Conservation (phyloP, 2,113 vertebrate species). For the Cygnus atratus region DNA sequence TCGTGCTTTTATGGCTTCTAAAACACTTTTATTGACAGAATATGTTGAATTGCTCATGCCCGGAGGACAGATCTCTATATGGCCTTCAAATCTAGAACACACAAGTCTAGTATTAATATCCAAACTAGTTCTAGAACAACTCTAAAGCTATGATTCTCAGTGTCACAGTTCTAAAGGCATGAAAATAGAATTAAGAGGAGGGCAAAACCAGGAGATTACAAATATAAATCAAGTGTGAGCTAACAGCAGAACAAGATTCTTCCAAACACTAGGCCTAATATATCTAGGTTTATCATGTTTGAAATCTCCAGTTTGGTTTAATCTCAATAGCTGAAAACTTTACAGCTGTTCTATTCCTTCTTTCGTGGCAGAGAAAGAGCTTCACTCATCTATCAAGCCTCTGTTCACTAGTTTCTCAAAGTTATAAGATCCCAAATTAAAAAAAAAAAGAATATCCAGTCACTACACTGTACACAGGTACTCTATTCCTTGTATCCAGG, state of each 20-base stretch:
- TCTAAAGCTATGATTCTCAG: not conserved
- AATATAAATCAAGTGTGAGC: not conserved
- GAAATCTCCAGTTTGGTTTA: not conserved
- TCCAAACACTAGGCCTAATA: not conserved
- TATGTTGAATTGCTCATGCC: conserved; percentile 92
- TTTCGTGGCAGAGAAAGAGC: not conserved
- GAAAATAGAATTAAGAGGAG: not conserved
- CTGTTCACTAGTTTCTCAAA: not conserved
- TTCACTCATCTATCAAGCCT: not conserved
- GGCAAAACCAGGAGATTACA: not conserved
- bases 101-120: not conserved
- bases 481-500: not conserved
- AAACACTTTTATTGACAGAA: conserved; percentile 92
- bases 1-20: conserved; percentile 93
- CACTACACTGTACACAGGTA: not conserved
- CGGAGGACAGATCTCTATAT: conserved; percentile 92
- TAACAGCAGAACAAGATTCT: not conserved
- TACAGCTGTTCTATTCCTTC: not conserved
- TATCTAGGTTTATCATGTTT: not conserved
- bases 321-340: not conserved
- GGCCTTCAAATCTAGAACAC: conserved; percentile 90
- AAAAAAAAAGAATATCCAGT: not conserved
- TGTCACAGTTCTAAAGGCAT: not conserved
- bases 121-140: not conserved
- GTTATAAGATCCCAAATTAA: not conserved